Conservation (phyloP, 1,140 invertebrate species). For the Lycorma delicatula region DNA sequence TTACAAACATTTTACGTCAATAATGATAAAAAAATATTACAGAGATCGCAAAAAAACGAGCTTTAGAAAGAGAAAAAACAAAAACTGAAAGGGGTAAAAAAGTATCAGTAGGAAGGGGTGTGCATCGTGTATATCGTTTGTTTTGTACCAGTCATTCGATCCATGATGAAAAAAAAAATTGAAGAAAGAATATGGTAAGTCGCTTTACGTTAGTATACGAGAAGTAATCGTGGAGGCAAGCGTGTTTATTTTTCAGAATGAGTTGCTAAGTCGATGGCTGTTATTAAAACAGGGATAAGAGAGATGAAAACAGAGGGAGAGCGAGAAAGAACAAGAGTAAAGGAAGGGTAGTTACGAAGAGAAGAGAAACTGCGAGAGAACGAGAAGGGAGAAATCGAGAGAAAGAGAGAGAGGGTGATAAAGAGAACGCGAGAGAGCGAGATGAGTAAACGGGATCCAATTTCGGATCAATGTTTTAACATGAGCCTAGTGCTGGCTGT, state of each 20-base stretch:
- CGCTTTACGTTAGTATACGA: too few relatives aligned
- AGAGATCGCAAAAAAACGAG: too few relatives aligned
- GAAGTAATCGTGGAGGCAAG: too few relatives aligned
- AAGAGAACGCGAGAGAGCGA: neutral
- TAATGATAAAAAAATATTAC: too few relatives aligned
- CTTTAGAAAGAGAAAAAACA: too few relatives aligned
- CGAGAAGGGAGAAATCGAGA: neutral
- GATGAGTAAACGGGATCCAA: slow-evolving; percentile 26
- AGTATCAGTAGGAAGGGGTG: too few relatives aligned
- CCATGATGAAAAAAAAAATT: too few relatives aligned
- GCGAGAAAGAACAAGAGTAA: neutral
- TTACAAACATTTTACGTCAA: too few relatives aligned
- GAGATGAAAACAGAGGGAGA: neutral
- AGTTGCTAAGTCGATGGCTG: slow-evolving; percentile 2
- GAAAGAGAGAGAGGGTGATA: neutral
- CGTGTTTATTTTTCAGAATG: slow-evolving; percentile 7
- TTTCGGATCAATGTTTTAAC: slow-evolving; percentile 32
- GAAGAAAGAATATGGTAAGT: too few relatives aligned
- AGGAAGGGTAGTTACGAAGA: neutral
- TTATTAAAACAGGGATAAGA: neutral
- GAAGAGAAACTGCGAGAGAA: neutral
- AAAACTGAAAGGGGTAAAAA: too few relatives aligned
- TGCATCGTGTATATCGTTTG: too few relatives aligned
- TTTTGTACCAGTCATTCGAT: too few relatives aligned
- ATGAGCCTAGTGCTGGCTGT: slow-evolving; percentile 20